Percentiles rank a stretch among this genome's conserved stretches.
phyloP scores from a whole-genome alignment of 2,113 vertebrate genomes.

The Pseudorasbora parva region DNA sequence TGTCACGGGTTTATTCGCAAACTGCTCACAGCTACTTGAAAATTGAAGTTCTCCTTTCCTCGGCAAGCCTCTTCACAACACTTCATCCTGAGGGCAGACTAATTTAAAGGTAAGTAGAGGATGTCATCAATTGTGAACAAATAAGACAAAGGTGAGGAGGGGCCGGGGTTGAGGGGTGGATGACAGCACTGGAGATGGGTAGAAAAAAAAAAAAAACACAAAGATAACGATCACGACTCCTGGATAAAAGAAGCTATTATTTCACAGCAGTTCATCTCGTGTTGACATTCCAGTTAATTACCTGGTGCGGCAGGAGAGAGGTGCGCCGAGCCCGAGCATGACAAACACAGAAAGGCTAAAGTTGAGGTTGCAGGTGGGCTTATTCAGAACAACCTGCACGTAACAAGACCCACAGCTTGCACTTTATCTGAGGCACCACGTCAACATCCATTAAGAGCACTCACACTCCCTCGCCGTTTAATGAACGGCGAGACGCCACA shows the following conservation, averaged over 20 bases:
- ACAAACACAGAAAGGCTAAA: constrained; percentile 49
- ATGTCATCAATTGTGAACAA: constrained; percentile 69
- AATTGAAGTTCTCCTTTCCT: constrained; percentile 56
- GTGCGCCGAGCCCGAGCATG: constrained; percentile 38
- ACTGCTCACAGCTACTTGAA: constrained; percentile 62
- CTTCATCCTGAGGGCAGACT: constrained; percentile 64
- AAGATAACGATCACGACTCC: constrained; percentile 67
- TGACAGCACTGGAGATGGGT: constrained; percentile 38
- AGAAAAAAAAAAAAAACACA: constrained; percentile 57
- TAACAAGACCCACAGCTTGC: constrained; percentile 47
- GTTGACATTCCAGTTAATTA: constrained; percentile 71
- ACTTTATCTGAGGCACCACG: constrained; percentile 41
- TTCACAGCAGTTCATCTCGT: constrained; percentile 65
- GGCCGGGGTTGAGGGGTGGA: constrained; percentile 28
- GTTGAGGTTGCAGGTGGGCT: constrained; percentile 40
- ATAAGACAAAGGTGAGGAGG: constrained; percentile 64
- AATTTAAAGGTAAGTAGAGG: constrained; percentile 69
- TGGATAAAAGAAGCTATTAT: constrained; percentile 70
- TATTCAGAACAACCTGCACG: constrained; percentile 49
- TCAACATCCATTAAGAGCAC: constrained; percentile 47
- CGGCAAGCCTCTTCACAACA: constrained; percentile 54
- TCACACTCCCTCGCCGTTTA: constrained; percentile 9
- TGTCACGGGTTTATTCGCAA: constrained; percentile 54
- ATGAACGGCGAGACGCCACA: constrained; percentile 21
- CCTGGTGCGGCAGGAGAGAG: constrained; percentile 59